Conservation (phyloP, 2,888 invertebrate genomes). For the Drepana falcataria region DNA sequence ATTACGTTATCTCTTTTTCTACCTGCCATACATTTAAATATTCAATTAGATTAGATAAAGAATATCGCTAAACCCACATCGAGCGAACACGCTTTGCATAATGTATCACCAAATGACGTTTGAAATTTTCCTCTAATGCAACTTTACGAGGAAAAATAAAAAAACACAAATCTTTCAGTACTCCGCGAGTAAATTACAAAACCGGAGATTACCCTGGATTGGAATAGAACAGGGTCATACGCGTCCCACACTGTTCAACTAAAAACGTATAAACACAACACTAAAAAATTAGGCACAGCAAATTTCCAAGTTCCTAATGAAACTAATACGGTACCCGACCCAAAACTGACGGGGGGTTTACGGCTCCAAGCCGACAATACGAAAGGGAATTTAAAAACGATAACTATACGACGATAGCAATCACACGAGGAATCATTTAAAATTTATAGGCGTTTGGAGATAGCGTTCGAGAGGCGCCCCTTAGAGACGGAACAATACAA, state of each 20-base stretch:
- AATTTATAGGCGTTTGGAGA: slow-evolving; percentile 49
- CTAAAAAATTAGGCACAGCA: not conserved
- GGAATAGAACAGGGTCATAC: not conserved
- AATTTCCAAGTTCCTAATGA: not conserved
- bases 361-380: slow-evolving; percentile 3
- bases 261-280: not conserved
- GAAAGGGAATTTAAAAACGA: slow-evolving; percentile 35
- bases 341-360: not conserved
- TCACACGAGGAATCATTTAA: slow-evolving; percentile 50
- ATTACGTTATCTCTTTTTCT: not conserved
- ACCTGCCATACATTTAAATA: not conserved
- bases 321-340: not conserved
- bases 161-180: not conserved
- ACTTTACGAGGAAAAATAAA: not conserved
- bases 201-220: not conserved
- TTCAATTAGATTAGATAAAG: not conserved
- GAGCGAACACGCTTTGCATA: not conserved
- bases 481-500: slow-evolving; percentile 28
- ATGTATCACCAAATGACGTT: not conserved
- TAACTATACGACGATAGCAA: slow-evolving; percentile 41
- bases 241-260: not conserved
- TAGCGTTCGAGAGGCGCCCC: slow-evolving; percentile 36
- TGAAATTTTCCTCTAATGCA: not conserved
- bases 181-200: not conserved
- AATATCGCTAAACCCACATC: not conserved